Evolutionary conservation across 2,113 vertebrate genomes (phyloP), one percentile per base, ranked within the genome.

Genomic region (Saiga tatarica): DNA sequence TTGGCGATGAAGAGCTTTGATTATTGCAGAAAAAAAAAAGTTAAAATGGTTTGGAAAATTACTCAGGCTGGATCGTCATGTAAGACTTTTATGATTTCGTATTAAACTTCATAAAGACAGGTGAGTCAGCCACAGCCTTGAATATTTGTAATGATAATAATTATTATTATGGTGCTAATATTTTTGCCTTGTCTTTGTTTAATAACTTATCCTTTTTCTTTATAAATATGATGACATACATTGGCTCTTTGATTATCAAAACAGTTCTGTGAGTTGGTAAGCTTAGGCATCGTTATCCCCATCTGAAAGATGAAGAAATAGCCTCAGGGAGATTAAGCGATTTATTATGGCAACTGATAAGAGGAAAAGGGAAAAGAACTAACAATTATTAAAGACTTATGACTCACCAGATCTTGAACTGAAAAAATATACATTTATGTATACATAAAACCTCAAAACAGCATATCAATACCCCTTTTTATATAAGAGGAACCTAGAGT

Each of bases 91-190:
- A 39, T 93, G 94, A 78, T 91, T 97, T 91, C 62, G 30, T 74
- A 21, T 95, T 94, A 94, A 91, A 94, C n/a, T 93, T 91, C 67
- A 83, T 93, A 96, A 97, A 97, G 94, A 92, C 93, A 97, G 97
- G 90, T 96, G 93, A 82, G 82, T 96, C 96, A 94, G 91, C 60
- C 71, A 86, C 59, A 95, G 95, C 87, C 67, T 94, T 97, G 93
- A 94, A 94, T 86, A 94, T 97, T 76, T 95, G 50, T 85, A 84
- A 90, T 92, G 23, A 95, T 96, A 86, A 97, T 91, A 78, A 95
- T 98, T n/a, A 97, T 96, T 84, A 94, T 94, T 36, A 90, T 67
- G 62, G 52, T 97, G 76, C 42, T 95, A 93, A 92, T 94, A 97
- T 60, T 94, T 8, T 93, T 96, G 60, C 62, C 57, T 76, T 96